A percentile compares a stretch with the other conserved stretches of the same genome.
These are phyloP conservation scores for Plusia festucae DNA, from an alignment of 2,888 invertebrate species.

Conservation along the genomic window DNA sequence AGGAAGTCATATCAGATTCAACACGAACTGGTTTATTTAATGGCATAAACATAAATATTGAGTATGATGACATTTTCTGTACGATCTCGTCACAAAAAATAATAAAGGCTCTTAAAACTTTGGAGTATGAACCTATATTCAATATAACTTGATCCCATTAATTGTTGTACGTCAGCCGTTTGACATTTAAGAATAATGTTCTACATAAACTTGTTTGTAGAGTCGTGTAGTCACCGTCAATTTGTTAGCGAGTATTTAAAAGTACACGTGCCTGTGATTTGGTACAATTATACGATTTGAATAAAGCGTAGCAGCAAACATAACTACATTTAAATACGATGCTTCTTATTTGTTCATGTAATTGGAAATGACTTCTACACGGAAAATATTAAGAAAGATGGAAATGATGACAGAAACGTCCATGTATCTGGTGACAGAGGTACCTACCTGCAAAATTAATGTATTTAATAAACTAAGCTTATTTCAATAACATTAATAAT, in stretches of 20 bases:
- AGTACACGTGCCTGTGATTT: neutral
- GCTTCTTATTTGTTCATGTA: too few species aligned
- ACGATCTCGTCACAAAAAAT: slow-evolving; percentile 12
- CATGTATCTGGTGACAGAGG: too few species aligned
- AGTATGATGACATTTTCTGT: slow-evolving; percentile 62
- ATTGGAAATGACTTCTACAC: too few species aligned
- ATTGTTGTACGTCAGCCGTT: slow-evolving; percentile 26
- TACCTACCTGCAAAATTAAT: too few species aligned
- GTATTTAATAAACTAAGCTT: too few species aligned
- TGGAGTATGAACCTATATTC: neutral
- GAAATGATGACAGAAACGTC: too few species aligned
- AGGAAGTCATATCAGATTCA: slow-evolving; percentile 61
- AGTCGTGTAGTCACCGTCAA: slow-evolving; percentile 7
- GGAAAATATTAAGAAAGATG: too few species aligned
- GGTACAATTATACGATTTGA: too few species aligned
- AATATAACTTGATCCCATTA: slow-evolving; percentile 8
- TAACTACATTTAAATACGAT: too few species aligned
- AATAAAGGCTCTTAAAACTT: slow-evolving; percentile 17
- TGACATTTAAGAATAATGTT: slow-evolving; percentile 46
- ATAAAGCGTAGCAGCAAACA: too few species aligned
- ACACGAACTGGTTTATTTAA: slow-evolving; percentile 62
- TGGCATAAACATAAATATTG: slow-evolving; percentile 61
- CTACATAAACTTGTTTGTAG: neutral
- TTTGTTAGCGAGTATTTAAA: neutral
- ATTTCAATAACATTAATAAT: too few species aligned